Base-by-base conservation (phyloP, 2,888 invertebrate species). In the Aplocera efformata region DNA sequence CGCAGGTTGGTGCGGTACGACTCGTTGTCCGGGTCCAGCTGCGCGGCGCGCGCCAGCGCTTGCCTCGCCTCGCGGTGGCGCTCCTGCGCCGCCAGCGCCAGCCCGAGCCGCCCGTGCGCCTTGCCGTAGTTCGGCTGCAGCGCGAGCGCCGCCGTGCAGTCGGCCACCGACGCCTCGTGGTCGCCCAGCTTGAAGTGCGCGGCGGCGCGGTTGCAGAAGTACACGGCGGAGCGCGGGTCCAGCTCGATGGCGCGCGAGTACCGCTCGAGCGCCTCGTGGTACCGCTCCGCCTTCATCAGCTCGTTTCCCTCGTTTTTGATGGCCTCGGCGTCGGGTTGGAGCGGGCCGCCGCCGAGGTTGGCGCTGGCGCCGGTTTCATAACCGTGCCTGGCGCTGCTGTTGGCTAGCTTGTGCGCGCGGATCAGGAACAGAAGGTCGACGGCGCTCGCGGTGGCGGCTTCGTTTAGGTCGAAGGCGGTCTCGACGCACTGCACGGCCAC, bases 201-300 rank as follows among this genome's bases (percentile, higher is more conserved):
- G 1, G 99, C 99, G 29, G 99, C 99, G 55, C 99, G 92, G 75
- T 99, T 99, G 77, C 98, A 98, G 77, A 96, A 99, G 82, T 95
- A 99, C 20, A 99, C 96, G 0, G 98, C 94, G 86, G 98, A 98
- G 48, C 91, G 91, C 11, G 94, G 92, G 74, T 98, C 96, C 41
- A 97, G 84, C 60, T 93, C 90, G 53, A 99, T 96, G 7, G 99
- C 98, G 60, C 96, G 94, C 48, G 95, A 92, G 73, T 98, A 98
- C 60, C 93, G 92, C 7, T 92, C 90, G 22, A 98, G 80, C 7
- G 98, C 98, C 70, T 96, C 96, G 11, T 90, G 88, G 68, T 91
- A 92, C 59, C 94, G 92, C 45, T 94, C 93, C 21, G 90, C 90
- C 73, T 96, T 96, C 96, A 99, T 97, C n/a, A 94, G 86, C 30